A percentile compares a stretch with the other conserved stretches of the same genome.
phyloP scores from a whole-genome alignment of 2,113 vertebrate genomes.

The Anarrhichthys ocellatus region DNA sequence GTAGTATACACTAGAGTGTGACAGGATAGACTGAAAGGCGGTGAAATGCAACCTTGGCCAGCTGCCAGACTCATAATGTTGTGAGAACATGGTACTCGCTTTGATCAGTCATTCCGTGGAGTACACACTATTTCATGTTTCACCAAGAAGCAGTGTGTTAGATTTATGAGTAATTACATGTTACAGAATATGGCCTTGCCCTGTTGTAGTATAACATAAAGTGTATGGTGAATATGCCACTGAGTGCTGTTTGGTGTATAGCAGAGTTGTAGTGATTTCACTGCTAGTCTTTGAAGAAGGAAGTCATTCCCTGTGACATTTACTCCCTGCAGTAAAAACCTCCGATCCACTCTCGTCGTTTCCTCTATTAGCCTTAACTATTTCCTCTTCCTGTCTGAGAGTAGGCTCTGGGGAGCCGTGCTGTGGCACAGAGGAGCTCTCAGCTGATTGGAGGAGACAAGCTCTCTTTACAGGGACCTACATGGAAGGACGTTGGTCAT shows the following conservation, averaged over 20 bases:
- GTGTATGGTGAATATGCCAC: constrained; percentile 5
- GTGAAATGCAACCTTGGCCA: constrained; percentile 45
- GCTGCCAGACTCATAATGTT: constrained; percentile 61
- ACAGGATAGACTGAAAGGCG: constrained; percentile 26
- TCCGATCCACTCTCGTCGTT: constrained; percentile 43
- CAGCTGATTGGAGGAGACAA: constrained; percentile 70
- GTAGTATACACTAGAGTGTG: constrained; percentile 58
- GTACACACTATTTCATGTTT: constrained; percentile 48
- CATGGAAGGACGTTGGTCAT: constrained; percentile 25
- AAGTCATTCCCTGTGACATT: constrained; percentile 62
- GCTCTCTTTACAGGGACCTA: constrained; percentile 49
- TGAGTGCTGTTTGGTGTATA: constrained; percentile 4
- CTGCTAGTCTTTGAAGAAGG: constrained; percentile 54
- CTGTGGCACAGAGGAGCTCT: constrained; percentile 45
- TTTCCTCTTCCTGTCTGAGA: constrained; percentile 74
- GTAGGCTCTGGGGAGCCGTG: constrained; percentile 60
- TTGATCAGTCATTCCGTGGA: constrained; percentile 57
- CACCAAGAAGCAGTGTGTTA: constrained; percentile 46
- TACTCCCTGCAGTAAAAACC: constrained; percentile 41
- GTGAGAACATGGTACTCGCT: constrained; percentile 55
- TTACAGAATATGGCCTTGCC: constrained; percentile 32
- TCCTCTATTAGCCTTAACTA: constrained; percentile 74
- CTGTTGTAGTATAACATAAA: constrained; percentile 23
- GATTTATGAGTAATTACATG: constrained; percentile 63
- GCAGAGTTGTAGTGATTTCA: constrained; percentile 15